Evolutionary conservation across 2,888 invertebrate genomes (phyloP), one percentile per base, ranked within the genome.

Genomic region (Mamestra brassicae): DNA sequence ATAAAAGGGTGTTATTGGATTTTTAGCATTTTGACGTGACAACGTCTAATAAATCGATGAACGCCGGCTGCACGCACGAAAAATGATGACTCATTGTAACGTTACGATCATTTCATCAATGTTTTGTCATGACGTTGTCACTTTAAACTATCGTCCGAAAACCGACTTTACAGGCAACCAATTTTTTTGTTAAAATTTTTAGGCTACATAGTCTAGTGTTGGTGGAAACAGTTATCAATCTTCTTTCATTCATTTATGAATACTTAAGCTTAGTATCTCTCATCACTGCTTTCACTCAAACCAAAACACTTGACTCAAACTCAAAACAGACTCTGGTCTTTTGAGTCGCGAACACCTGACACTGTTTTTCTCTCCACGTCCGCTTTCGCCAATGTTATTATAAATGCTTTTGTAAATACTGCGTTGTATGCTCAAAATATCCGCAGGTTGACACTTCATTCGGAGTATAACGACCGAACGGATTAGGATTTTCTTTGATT

Each of bases 381-480:
- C 76, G 77, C 72, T 78, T 74, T 76, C 71, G 63, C 62, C 57
- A 47, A 54, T 74, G 67, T 81, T 76, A 76, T 84, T 76, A 75
- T 85, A 81, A 79, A 82, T 74, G 61, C 71, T 78, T 61, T 84
- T 79, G 71, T 80, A 80, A 79, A 81, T 74, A 84, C 58, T 66
- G 63, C 69, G 64, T 65, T 74, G 80, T 81, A 54, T 80, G 80
- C 64, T 76, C 58, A 80, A 79, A 74, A 81, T 77, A 80, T 85
- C 76, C 79, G 76, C 78, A 75, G 65, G 75, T 75, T 74, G 79
- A 75, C 81, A 73, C 77, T 81, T 73, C 63, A 66, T 71, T 72
- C 13, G 50, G 74, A 80, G 89, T 84, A 85, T 81, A 89, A 87
- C 83, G 73, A 72, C 73, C 81, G 75, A 71, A 85, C 71, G 86